These are phyloP conservation scores for Odontocolon sp. DNA, from an alignment of 2,888 invertebrate species.

Conservation along the genomic window DNA sequence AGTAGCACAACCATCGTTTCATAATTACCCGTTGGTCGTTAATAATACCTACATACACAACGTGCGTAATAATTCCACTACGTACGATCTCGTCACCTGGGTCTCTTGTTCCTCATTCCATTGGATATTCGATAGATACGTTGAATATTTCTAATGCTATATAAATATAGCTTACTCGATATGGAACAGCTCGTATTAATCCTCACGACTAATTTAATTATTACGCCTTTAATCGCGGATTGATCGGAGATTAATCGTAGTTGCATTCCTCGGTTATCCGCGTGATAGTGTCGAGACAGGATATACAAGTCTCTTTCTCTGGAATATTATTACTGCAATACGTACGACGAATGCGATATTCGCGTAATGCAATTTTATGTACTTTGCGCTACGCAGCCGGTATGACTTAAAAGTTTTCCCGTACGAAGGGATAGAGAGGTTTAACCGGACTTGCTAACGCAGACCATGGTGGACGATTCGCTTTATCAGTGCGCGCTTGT, in stretches of 20 bases:
- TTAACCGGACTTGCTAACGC: conserved; percentile 23
- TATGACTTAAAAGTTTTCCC: conserved; percentile 32
- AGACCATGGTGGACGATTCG: conserved; percentile 67
- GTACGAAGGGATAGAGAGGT: conserved; percentile 56
- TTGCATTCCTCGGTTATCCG: conserved; percentile 30
- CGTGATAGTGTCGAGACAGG: conserved; percentile 4
- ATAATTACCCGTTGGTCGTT: conserved; percentile 38
- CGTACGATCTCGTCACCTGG: background rate
- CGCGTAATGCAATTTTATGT: conserved; percentile 6
- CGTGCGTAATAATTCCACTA: background rate
- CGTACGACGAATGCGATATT: background rate
- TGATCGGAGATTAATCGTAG: conserved; percentile 26
- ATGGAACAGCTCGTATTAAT: background rate
- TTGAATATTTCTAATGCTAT: too few relatives aligned
- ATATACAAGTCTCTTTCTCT: background rate
- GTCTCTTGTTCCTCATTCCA: conserved; percentile 27
- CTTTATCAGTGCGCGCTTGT: conserved; percentile 75
- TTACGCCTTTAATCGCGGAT: conserved; percentile 4
- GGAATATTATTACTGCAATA: background rate
- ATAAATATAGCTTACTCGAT: too few relatives aligned
- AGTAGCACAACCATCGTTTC: conserved; percentile 22
- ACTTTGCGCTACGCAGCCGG: background rate
- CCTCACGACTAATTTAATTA: conserved; percentile 38
- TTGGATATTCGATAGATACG: too few relatives aligned
- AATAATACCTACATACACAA: conserved; percentile 13